These are phyloP conservation scores for Cetoscarus ocellatus DNA, from an alignment of 2,797 vertebrate genomes.

Conservation along the genomic window DNA sequence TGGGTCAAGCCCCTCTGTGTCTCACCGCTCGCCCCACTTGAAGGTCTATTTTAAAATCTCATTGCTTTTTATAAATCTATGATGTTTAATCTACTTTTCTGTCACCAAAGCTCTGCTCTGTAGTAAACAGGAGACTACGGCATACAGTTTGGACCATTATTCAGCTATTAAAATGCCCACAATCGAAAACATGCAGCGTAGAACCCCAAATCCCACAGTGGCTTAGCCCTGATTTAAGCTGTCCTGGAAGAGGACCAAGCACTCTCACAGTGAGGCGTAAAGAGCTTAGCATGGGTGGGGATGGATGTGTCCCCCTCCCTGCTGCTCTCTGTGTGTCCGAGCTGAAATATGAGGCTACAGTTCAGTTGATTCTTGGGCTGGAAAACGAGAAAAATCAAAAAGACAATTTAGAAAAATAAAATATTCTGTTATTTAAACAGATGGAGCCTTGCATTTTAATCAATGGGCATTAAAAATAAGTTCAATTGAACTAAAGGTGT, in stretches of 20 bases:
- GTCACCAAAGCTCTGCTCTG: conserved; percentile 8
- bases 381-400: conserved; percentile 11
- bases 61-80: conserved; percentile 28
- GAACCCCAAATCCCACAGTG: conserved; percentile 63
- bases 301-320: conserved; percentile 30
- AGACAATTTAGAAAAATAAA: conserved; percentile 1
- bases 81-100: conserved; percentile 6
- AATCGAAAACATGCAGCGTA: conserved; percentile 47
- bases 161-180: conserved; percentile 47
- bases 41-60: conserved; percentile 25
- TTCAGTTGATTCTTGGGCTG: conserved; percentile 13
- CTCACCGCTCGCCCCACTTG: not conserved
- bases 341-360: conserved; percentile 44
- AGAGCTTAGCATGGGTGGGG: conserved; percentile 68
- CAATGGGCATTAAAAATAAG: not conserved
- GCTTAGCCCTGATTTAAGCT: conserved; percentile 74
- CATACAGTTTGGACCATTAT: conserved; percentile 41
- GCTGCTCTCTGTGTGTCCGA: conserved; percentile 19
- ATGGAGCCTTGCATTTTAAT: too few species aligned
- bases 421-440: not conserved
- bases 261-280: conserved; percentile 69
- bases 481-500: conserved; percentile 16
- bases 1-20: conserved; percentile 15
- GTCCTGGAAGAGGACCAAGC: conserved; percentile 69
- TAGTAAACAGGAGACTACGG: conserved; percentile 30